These are phyloP conservation scores for Phenacoccus solenopsis DNA, from an alignment of 1,140 invertebrate species.

Conservation along the genomic window DNA sequence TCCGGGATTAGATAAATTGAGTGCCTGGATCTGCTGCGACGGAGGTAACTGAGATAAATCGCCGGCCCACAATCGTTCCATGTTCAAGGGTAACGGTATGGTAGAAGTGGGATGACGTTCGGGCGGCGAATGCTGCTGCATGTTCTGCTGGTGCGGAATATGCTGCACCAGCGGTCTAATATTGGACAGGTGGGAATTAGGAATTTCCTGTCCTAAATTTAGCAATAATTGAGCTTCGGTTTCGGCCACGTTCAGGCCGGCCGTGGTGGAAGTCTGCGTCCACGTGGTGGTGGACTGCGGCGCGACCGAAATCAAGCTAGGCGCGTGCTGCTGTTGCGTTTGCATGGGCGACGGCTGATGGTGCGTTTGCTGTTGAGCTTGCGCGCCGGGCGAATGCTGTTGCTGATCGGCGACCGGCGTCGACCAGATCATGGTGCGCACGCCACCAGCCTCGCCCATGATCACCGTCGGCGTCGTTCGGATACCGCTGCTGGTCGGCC, in stretches of 20 bases:
- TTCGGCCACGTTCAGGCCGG: conserved; percentile 40
- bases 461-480: conserved; percentile 62
- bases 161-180: conserved; percentile 19
- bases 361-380: conserved; percentile 26
- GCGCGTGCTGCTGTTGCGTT: conserved; percentile 33
- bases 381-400: conserved; percentile 33
- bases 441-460: conserved; percentile 80
- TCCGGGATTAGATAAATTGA: conserved; percentile 50
- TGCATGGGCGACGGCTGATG: conserved; percentile 30
- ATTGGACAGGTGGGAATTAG: conserved; percentile 24
- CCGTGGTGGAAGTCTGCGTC: conserved; percentile 18
- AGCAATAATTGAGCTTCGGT: conserved; percentile 68
- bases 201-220: conserved; percentile 54
- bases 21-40: conserved; percentile 59
- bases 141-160: conserved; percentile 19
- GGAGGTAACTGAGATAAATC: conserved; percentile 67
- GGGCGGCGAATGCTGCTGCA: conserved; percentile 25
- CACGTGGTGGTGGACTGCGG: conserved; percentile 30
- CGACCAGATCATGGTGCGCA: conserved; percentile 83
- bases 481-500: conserved; percentile 32
- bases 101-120: conserved; percentile 30
- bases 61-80: conserved; percentile 81
- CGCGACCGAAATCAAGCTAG: conserved; percentile 38
- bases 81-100: conserved; percentile 56
- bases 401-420: conserved; percentile 35